These are phyloP conservation scores for Lepisosteus oculatus DNA, from an alignment of 2,113 vertebrate species.

Conservation along the genomic window DNA sequence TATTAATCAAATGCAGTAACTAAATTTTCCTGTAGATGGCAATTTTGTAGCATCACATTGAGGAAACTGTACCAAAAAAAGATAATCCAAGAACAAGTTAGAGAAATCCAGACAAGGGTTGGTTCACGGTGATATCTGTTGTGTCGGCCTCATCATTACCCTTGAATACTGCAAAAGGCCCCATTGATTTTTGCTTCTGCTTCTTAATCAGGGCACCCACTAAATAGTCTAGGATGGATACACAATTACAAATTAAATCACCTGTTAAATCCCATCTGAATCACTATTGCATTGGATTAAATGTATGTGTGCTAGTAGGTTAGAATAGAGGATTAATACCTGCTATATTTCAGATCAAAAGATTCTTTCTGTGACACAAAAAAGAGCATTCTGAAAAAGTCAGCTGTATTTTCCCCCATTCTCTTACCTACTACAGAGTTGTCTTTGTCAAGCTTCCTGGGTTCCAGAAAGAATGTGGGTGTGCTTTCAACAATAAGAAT, in stretches of 20 bases:
- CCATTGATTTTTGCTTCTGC: constrained; percentile 27
- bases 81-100: neutral
- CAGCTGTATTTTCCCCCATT: no score
- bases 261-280: constrained; percentile 27
- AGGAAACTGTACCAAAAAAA: neutral
- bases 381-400: no score
- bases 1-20: constrained; percentile 26
- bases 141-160: constrained; percentile 8
- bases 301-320: constrained; percentile 13
- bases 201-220: constrained; percentile 34
- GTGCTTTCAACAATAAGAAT: no score
- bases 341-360: no score
- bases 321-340: neutral
- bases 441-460: no score
- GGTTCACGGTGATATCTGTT: neutral
- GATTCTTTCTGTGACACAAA: no score
- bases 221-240: constrained; percentile 25
- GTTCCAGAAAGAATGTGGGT: no score
- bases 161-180: constrained; percentile 8
- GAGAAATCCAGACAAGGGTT: neutral
- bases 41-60: constrained; percentile 47
- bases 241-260: constrained; percentile 29
- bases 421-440: no score
- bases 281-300: constrained; percentile 26
- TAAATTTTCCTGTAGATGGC: constrained; percentile 55